Base-by-base conservation (phyloP, 2,888 invertebrate species). In the Stictocephala bisonia region DNA sequence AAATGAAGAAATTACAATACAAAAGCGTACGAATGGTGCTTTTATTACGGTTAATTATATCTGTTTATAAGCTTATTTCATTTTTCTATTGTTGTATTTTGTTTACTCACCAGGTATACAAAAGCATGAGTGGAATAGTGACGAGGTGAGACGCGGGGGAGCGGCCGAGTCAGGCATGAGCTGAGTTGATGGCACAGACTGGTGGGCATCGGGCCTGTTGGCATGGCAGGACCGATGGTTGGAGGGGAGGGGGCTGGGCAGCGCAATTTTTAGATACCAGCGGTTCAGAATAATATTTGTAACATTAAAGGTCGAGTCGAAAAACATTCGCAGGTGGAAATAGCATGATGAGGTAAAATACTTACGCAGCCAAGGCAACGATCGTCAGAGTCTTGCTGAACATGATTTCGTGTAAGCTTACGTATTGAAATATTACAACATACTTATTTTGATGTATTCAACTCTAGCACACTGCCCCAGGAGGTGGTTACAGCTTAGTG, bases 271-370 rank as follows among this genome's bases (percentile, higher is more conserved):
- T 56, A 56, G 56, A 56, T 15, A 29, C 51, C 26, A n/a, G n/a
- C n/a, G n/a, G 51, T 29, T 15, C 18, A 27, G 13, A 56, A 56
- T 15, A 56, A n/a, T 56, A 22, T 31, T 56, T 56, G 27, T 51
- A 31, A 56, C 56, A 56, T 7, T 18, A 4, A 18, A 56, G 56
- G 56, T 56, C 29, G 56, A 2, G 29, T 4, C 26, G 27, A 51
- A 24, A 51, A 51, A 26, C 51, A n/a, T n/a, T n/a, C n/a, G n/a
- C n/a, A 51, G 51, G 51, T 51, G 51, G 51, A 51, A 51, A 51
- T 51, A 51, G 27, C 51, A 15, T 13, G 51, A 7, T 2, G 24
- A 15, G 11, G 56, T 56, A 56, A 56, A 56, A 27, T 29, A n/a
- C n/a, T n/a, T n/a, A n/a, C n/a, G n/a, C n/a, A n/a, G n/a, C n/a